Evolutionary conservation across 2,888 invertebrate species (phyloP), one percentile per base, ranked within the genome.

Genomic region (Drosophila borborema): DNA sequence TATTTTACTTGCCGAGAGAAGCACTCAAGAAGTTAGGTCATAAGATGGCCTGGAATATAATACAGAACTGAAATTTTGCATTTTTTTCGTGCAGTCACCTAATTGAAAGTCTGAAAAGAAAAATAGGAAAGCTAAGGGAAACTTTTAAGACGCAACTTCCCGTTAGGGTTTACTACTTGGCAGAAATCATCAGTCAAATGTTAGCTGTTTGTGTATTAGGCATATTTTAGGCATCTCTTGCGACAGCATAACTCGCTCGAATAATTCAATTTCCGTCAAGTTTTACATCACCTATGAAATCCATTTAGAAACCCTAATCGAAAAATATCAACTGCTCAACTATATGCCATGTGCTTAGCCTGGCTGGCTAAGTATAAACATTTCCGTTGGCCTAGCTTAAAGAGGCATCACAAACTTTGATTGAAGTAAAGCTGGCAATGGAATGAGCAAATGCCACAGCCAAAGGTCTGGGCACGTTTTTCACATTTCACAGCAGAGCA

Each of bases 391-490:
- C 9, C 48, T 12, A 14, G 60, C 49, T 49, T 49, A 45, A 18
- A 63, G 59, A 49, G 49, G 59, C 59, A 74, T 59, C 18, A 60
- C 2, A 41, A 71, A 61, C 41, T 55, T 64, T 67, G 75, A 74
- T 74, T 64, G 60, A 40, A 56, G 63, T 23, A 36, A 43, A 45
- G 61, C 54, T n/a, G 59, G n/a, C 18, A 23, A n/a, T 23, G 38
- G 54, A 59, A 64, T 45, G 62, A 40, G 41, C 59, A 68, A 69
- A 68, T 68, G 67, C 59, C 64, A 64, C 43, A 58, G 66, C 43
- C 58, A 73, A 67, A 69, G 72, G 74, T 72, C 70, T 72, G 58
- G 63, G 75, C 86, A 86, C 86, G 88, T 85, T 86, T 89, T 85
- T 68, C 81, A 72, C 90, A 86, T 88, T 88, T 81, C 74, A 77